phyloP scores from a whole-genome alignment of 2,113 vertebrate genomes.

The Myrmophylax atrothorax region DNA sequence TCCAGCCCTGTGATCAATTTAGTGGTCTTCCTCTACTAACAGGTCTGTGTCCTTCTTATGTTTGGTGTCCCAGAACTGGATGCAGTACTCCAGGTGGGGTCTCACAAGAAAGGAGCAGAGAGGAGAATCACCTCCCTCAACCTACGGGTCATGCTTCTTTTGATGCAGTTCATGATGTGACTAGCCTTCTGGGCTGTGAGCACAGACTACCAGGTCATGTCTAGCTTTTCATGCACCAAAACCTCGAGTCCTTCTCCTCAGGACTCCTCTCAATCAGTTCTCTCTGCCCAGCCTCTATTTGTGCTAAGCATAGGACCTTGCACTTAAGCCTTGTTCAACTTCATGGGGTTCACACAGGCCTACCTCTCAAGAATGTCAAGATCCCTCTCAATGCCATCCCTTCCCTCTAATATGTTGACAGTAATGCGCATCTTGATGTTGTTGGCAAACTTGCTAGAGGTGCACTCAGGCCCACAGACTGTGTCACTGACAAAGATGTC shows the following conservation, averaged over 20 bases:
- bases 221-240: background rate
- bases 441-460: background rate
- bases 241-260: background rate
- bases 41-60: background rate
- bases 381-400: too few relatives aligned
- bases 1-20: background rate
- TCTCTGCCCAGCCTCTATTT: background rate
- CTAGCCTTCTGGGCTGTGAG: background rate
- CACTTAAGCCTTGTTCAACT: background rate
- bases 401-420: background rate
- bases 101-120: background rate
- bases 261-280: background rate
- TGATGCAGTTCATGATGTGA: background rate
- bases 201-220: background rate
- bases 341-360: background rate
- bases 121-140: background rate
- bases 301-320: background rate
- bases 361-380: background rate
- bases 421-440: background rate
- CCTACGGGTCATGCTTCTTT: background rate
- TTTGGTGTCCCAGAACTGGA: rapidly evolving
- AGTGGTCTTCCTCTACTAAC: background rate
- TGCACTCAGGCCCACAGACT: background rate
- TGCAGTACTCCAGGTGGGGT: background rate
- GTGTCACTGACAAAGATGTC: background rate